A percentile compares a stretch with the other conserved stretches of the same genome.
These are phyloP conservation scores for Cynocephalus volans DNA, from an alignment of 2,113 vertebrate genomes.

Conservation along the genomic window DNA sequence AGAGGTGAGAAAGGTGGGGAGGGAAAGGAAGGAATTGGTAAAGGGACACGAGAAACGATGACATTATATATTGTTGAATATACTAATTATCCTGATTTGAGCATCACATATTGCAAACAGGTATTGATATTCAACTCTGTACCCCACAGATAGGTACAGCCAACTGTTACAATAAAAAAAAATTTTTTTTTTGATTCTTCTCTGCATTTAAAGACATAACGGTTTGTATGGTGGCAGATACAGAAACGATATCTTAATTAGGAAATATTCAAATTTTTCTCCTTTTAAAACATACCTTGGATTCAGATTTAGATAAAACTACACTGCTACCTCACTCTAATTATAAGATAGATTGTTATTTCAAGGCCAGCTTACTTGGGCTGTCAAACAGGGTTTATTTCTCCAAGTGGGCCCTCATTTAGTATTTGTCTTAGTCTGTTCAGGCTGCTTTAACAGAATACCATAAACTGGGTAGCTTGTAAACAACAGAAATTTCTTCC, in stretches of 20 bases:
- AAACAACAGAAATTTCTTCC: neutral
- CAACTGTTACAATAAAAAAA: no score
- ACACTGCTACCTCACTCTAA: neutral
- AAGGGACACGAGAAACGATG: no score
- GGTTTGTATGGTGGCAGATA: slow-evolving; percentile 10
- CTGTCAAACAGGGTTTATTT: neutral
- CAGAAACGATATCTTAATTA: neutral
- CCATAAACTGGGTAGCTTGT: neutral
- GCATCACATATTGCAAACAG: no score
- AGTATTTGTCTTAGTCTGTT: neutral
- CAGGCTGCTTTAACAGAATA: neutral
- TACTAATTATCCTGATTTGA: no score
- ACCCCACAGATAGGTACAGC: no score
- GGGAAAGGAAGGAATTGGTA: no score
- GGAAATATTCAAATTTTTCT: neutral
- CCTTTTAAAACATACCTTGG: neutral
- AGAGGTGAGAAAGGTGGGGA: no score
- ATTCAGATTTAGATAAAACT: neutral
- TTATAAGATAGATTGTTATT: neutral
- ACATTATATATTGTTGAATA: no score
- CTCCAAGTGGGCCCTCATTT: neutral
- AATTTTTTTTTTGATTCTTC: neutral
- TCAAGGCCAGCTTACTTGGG: neutral
- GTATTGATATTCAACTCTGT: no score
- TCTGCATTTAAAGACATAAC: neutral